Base-by-base conservation (phyloP, 92 coral and sea anemone genomes). In the Plumapathes pennacea region DNA sequence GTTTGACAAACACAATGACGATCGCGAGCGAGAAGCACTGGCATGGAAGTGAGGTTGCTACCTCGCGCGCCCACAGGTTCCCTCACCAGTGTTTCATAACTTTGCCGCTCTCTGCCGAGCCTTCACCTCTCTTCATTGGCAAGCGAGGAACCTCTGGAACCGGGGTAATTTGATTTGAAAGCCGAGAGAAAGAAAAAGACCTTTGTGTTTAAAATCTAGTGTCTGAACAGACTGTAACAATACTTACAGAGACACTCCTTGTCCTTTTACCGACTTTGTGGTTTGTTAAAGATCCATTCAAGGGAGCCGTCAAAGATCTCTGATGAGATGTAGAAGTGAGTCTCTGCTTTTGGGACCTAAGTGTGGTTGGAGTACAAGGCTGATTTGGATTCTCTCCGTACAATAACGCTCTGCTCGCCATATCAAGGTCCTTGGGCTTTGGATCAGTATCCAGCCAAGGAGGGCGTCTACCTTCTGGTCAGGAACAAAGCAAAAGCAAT, bases 401-500 rank as follows among this genome's bases (percentile, higher is more conserved):
- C 18, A 87, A 44, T 30, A 87, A 61, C 14, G 81, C 91, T 48
- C 80, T 91, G 55, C 84, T 79, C 23, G 90, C 89, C 41, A 53
- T 72, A 25, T 91, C 91, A 25, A 91, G 76, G 70, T 91, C 97
- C 49, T 54, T 59, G 39, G 97, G 97, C 21, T 74, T 58, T 9
- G 78, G 60, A 44, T 84, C 95, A 19, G 95, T 44, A 41, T 85
- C 88, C 15, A 91, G 29, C 97, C 97, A 91, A 1, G 90, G 96
- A 26, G 97, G 97, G 1, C 97, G 91, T 17, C 84, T 68, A 40
- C 74, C 59, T 22, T 90, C 97, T 90, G 51, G 38, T 30, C 30
- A 54, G 36, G 14, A 13, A 32, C 0, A 34, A 34, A n/a, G n/a
- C n/a, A n/a, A n/a, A n/a, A n/a, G n/a, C n/a, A n/a, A n/a, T n/a